Conservation (phyloP, 1,140 invertebrate species). For the Acromyrmex heyeri region DNA sequence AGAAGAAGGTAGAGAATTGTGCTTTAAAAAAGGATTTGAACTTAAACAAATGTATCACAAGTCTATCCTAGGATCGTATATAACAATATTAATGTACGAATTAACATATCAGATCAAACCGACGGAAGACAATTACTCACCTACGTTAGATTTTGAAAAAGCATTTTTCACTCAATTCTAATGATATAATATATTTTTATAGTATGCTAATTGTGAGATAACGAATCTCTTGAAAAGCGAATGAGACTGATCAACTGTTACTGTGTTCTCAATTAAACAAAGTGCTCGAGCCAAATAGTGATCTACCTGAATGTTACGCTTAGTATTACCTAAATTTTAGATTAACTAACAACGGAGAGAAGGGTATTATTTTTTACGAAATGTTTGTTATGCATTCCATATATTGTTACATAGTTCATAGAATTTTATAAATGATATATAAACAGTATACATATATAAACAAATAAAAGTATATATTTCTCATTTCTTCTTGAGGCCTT, state of each 20-base stretch:
- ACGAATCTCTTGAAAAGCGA: neutral
- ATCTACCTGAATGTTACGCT: slow-evolving; percentile 8
- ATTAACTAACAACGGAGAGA: neutral
- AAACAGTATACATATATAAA: neutral
- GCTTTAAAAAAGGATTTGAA: slow-evolving; percentile 87
- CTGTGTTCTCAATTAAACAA: neutral
- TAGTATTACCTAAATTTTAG: slow-evolving; percentile 1
- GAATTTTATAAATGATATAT: neutral
- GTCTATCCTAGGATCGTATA: slow-evolving; percentile 82
- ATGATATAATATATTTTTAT: neutral
- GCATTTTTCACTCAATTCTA: neutral
- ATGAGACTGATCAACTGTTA: slow-evolving; percentile 28
- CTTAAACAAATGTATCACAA: slow-evolving; percentile 87
- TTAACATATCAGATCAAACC: slow-evolving; percentile 83
- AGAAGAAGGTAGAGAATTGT: slow-evolving; percentile 85
- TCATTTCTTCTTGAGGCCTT: slow-evolving; percentile 67
- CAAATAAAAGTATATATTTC: slow-evolving; percentile 59
- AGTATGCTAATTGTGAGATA: neutral
- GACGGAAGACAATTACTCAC: slow-evolving; percentile 73
- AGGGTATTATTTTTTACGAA: slow-evolving; percentile 16
- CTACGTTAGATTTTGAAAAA: neutral
- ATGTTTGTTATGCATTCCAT: neutral
- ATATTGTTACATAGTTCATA: neutral
- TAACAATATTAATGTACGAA: slow-evolving; percentile 86
- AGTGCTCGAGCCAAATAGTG: slow-evolving; percentile 4